Base-by-base conservation (phyloP, 1,140 invertebrate species). In the Bombus soroeensis region DNA sequence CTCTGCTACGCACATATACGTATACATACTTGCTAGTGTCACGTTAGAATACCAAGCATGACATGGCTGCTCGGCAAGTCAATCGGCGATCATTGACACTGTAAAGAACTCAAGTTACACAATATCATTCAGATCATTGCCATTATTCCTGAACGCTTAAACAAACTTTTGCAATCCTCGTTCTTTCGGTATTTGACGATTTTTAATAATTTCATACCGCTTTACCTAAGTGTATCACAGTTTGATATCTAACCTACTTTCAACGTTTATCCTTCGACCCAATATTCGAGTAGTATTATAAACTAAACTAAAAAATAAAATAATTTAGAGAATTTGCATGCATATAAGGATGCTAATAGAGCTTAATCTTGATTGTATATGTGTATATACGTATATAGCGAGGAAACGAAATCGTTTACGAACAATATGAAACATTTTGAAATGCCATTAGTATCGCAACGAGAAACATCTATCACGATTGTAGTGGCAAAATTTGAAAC, bases 1-100 rank as follows among this genome's bases (percentile, higher is more conserved):
- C 77, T 66, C 80, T 66, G 70, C 64, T 81, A 85, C 59, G 91
- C 85, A 87, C 47, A 53, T 53, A 53, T 53, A 53, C 22, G 47
- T 53, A 53, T 53, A 53, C 47, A 53, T 53, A 53, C 88, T 92
- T 92, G 87, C 90, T 91, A 88, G 81, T 80, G 87, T 78, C 88
- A 32, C 66, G 77, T 53, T 70, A 59, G 90, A 89, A 92, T 92
- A 91, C 83, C 81, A 92, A 92, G 87, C 72, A 57, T 13, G 47
- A 64, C 28, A 53, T 53, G 6, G 47, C 47, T 43, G 15, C 22
- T 37, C 8, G 18, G 66, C 8, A 64, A 83, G 37, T 34, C 25
- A 34, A 62, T 10, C 47, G 47, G 68, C 57, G 76, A 87, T 66
- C 70, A 41, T 78, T 78, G 74, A 85, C 59, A 78, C 39, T 25